Evolutionary conservation across 2,113 vertebrate species (phyloP).

Genomic region (Tinamus guttatus): DNA sequence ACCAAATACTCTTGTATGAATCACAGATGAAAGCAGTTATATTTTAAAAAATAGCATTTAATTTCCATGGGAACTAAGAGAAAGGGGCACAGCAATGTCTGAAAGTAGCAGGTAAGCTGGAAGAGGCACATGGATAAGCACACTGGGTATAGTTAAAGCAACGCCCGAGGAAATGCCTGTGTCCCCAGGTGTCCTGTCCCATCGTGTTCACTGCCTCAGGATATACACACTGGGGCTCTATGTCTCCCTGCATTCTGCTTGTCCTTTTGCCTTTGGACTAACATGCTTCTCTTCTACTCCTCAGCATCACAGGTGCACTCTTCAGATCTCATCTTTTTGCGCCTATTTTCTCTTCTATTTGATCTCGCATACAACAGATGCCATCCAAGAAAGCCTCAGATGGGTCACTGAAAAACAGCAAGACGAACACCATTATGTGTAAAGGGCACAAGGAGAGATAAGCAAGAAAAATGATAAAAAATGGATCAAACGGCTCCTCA

Average conservation of each 20-base stretch:
- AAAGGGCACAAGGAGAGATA: background rate
- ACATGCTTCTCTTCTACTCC: fast-evolving
- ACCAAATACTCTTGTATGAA: background rate
- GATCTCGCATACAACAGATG: background rate
- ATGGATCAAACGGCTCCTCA: background rate
- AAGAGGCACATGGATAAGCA: background rate
- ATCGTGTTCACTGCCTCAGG: background rate
- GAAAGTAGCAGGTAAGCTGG: background rate
- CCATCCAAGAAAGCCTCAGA: background rate
- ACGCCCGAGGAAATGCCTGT: fast-evolving
- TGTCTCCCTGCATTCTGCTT: background rate
- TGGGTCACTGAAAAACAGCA: background rate
- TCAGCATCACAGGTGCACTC: background rate
- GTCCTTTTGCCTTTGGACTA: background rate
- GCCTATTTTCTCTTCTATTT: background rate
- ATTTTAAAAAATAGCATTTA: background rate
- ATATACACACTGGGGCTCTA: background rate
- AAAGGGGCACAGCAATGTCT: background rate
- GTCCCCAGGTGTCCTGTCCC: background rate
- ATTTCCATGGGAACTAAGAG: background rate
- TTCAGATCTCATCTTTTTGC: background rate
- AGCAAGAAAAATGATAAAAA: background rate
- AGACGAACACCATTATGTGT: background rate
- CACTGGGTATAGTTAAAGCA: background rate
- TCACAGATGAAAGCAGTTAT: background rate